These are phyloP conservation scores for Melitaea cinxia DNA, from an alignment of 1,140 invertebrate species.

Conservation along the genomic window DNA sequence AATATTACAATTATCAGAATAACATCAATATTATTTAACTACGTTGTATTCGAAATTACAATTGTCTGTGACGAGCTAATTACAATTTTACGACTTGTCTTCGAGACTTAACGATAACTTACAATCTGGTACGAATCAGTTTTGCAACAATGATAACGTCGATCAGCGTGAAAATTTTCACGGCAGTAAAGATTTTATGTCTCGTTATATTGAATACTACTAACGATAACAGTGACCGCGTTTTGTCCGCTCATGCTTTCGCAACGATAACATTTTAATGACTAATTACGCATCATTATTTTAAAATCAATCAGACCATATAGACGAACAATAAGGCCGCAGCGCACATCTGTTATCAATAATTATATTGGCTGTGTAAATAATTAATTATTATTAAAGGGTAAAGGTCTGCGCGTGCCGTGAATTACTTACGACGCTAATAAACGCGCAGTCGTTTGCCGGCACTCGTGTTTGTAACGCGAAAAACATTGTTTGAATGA, in stretches of 20 bases:
- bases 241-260: constrained; percentile 28
- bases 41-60: constrained; percentile 17
- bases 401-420: constrained; percentile 76
- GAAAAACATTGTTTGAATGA: constrained; percentile 79
- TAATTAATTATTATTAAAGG: constrained; percentile 74
- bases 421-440: constrained; percentile 42
- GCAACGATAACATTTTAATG: constrained; percentile 50
- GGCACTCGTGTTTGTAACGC: constrained; percentile 41
- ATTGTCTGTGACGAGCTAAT: constrained; percentile 19
- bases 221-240: constrained; percentile 16
- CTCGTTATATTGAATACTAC: constrained; percentile 14
- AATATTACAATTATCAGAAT: background rate
- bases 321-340: constrained; percentile 63
- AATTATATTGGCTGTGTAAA: constrained; percentile 65
- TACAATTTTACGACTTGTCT: constrained; percentile 11
- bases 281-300: constrained; percentile 59
- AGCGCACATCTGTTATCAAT: constrained; percentile 65
- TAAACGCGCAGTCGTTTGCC: constrained; percentile 46
- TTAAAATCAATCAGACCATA: constrained; percentile 65
- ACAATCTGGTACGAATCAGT: constrained; percentile 27
- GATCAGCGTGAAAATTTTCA: constrained; percentile 13
- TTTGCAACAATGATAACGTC: constrained; percentile 13
- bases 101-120: constrained; percentile 29
- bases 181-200: constrained; percentile 16
- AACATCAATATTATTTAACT: constrained; percentile 16